phyloP scores from a whole-genome alignment of 2,797 vertebrate genomes.

The Alosa sapidissima region DNA sequence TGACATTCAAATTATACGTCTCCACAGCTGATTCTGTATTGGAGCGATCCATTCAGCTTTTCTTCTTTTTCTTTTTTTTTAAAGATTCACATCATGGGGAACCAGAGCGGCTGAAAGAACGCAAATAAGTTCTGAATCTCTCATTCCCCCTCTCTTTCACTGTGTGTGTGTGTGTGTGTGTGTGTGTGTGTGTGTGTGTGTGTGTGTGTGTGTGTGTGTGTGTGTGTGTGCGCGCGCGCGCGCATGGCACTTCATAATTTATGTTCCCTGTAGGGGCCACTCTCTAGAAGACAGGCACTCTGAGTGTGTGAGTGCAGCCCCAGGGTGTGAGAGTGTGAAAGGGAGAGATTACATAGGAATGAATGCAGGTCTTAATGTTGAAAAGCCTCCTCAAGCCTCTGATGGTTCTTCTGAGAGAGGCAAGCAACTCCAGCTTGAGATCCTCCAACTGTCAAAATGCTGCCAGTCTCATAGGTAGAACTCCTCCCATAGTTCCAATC shows the following conservation, averaged over 20 bases:
- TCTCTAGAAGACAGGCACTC: conserved; percentile 28
- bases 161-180: not conserved
- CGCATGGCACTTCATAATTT: conserved; percentile 44
- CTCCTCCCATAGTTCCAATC: not conserved
- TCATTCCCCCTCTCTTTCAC: not conserved
- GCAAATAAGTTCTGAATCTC: not conserved
- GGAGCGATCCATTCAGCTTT: not conserved
- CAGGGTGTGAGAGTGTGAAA: not conserved
- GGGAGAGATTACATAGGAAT: conserved; percentile 2
- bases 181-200: not conserved
- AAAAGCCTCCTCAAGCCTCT: conserved; percentile 28
- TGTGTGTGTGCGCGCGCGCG: conserved; percentile 28
- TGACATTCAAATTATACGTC: not conserved
- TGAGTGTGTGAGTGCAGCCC: not conserved
- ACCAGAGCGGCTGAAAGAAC: not conserved
- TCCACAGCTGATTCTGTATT: not conserved
- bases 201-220: not conserved
- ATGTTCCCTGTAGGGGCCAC: conserved; percentile 43
- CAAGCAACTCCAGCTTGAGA: not conserved
- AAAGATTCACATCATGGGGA: not conserved
- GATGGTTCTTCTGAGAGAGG: conserved; percentile 26
- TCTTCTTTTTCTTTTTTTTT: not conserved
- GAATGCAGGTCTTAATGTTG: conserved; percentile 24
- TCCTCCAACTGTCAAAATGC: not conserved
- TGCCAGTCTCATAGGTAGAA: not conserved